phyloP scores from a whole-genome alignment of 2,888 invertebrate genomes.

The Troides aeacus region DNA sequence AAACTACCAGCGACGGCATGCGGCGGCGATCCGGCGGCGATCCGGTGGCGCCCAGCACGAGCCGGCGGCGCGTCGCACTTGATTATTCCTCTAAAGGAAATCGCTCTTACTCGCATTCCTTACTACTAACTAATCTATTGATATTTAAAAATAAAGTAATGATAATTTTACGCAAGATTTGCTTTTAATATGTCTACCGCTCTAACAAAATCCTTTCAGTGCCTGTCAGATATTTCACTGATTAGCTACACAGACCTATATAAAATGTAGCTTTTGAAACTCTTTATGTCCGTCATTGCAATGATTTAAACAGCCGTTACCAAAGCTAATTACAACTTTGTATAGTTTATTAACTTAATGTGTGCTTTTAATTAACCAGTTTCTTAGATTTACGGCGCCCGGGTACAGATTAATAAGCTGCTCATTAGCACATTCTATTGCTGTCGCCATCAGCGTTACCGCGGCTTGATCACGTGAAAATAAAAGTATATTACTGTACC shows the following conservation, averaged over 20 bases:
- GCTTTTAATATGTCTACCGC: too few relatives aligned
- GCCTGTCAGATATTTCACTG: too few relatives aligned
- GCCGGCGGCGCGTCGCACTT: too few relatives aligned
- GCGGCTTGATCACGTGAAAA: neutral
- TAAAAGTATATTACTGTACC: too few relatives aligned
- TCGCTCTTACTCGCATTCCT: neutral
- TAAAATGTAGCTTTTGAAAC: too few relatives aligned
- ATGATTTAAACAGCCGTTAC: neutral
- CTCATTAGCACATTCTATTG: constrained; percentile 17
- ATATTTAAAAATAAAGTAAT: too few relatives aligned
- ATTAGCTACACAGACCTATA: too few relatives aligned
- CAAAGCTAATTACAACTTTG: neutral
- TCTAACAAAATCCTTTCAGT: too few relatives aligned
- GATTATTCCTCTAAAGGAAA: neutral
- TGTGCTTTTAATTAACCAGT: constrained; percentile 13
- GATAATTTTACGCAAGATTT: too few relatives aligned
- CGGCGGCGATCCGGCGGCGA: neutral
- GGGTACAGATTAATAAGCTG: constrained; percentile 12
- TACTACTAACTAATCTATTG: too few relatives aligned
- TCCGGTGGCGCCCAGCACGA: neutral
- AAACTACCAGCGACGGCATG: constrained; percentile 6
- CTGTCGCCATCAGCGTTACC: neutral
- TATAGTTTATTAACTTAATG: constrained; percentile 17
- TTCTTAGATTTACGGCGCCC: constrained; percentile 13
- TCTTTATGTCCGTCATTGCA: neutral